phyloP scores from a whole-genome alignment of 2,113 vertebrate genomes.

The Australoheros scitulus region DNA sequence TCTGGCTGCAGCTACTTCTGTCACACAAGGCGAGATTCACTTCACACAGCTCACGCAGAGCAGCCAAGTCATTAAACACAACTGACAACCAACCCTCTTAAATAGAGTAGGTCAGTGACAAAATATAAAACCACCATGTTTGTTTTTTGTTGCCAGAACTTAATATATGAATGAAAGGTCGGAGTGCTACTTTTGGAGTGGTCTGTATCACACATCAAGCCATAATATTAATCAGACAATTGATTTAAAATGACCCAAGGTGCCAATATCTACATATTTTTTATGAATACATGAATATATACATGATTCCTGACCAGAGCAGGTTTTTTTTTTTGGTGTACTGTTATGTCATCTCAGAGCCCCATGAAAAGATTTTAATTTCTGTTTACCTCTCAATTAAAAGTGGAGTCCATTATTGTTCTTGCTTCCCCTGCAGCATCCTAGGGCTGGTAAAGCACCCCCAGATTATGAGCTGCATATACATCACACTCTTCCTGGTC shows the following conservation, averaged over 20 bases:
- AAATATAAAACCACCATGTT: background rate
- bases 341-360: background rate
- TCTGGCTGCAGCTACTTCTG: background rate
- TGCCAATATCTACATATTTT: background rate
- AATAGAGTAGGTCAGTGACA: background rate
- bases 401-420: background rate
- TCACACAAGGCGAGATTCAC: background rate
- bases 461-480: slow-evolving; percentile 85
- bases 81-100: background rate
- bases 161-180: background rate
- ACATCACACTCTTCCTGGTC: slow-evolving; percentile 90
- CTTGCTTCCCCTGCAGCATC: slow-evolving; percentile 36
- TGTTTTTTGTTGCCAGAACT: too few relatives aligned
- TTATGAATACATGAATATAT: background rate
- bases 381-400: background rate
- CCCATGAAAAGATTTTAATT: background rate
- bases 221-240: background rate
- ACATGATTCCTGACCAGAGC: background rate
- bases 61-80: background rate
- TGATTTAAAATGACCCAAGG: background rate
- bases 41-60: background rate
- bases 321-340: background rate
- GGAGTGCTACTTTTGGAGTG: background rate
- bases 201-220: background rate
- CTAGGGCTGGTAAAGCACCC: slow-evolving; percentile 81